These are phyloP conservation scores for Plodia interpunctella DNA, from an alignment of 1,140 invertebrate genomes.

Conservation along the genomic window DNA sequence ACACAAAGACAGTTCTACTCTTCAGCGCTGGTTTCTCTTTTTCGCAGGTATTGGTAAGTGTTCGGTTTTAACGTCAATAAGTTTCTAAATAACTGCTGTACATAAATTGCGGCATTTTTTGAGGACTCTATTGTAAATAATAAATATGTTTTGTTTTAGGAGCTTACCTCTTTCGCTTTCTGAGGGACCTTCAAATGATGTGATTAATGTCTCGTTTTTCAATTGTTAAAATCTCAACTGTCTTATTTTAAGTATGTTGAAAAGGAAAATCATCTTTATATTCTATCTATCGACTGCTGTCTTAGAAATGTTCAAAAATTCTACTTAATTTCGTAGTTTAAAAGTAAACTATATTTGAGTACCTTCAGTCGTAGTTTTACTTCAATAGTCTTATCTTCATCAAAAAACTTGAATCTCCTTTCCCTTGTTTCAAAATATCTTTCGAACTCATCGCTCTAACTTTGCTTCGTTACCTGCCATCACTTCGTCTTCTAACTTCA, in stretches of 20 bases:
- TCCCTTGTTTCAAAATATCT: too few relatives aligned
- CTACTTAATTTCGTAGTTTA: too few relatives aligned
- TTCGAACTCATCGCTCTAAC: neutral
- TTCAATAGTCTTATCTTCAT: too few relatives aligned
- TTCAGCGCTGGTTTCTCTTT: slow-evolving; percentile 5
- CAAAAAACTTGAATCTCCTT: too few relatives aligned
- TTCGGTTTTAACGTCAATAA: slow-evolving; percentile 7
- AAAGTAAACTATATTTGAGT: too few relatives aligned
- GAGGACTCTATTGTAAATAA: slow-evolving; percentile 25
- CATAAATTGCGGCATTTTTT: slow-evolving; percentile 31
- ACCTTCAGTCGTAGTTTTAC: too few relatives aligned
- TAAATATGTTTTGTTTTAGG: slow-evolving; percentile 20
- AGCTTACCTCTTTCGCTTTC: slow-evolving; percentile 20
- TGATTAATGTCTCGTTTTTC: neutral
- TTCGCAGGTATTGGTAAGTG: slow-evolving; percentile 12
- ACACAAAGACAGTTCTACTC: slow-evolving; percentile 11
- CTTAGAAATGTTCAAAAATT: too few relatives aligned
- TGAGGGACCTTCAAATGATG: slow-evolving; percentile 19
- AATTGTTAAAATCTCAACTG: too few relatives aligned
- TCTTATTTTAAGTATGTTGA: too few relatives aligned
- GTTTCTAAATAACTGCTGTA: slow-evolving; percentile 43
- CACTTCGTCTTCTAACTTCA: neutral
- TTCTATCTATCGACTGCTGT: too few relatives aligned
- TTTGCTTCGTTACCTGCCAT: neutral
- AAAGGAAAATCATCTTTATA: too few relatives aligned